Conservation (phyloP, 2,113 vertebrate genomes). For the Nibea albiflora region DNA sequence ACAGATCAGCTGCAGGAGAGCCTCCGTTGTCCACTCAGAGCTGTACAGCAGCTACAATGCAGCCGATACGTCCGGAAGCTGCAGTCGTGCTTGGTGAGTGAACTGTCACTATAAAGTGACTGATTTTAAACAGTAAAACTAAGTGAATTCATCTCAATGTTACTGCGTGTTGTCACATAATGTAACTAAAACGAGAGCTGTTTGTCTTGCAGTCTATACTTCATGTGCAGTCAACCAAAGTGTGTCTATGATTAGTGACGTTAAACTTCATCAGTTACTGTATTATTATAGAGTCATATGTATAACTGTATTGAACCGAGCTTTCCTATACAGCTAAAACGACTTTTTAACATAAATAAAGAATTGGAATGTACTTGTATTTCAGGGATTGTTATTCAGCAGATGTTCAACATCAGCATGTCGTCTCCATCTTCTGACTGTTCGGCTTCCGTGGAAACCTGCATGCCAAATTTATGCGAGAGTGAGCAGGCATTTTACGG, state of each 20-base stretch:
- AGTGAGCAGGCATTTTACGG: slow-evolving; percentile 39
- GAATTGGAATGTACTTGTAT: slow-evolving; percentile 7
- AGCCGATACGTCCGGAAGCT: slow-evolving; percentile 24
- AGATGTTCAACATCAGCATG: slow-evolving; percentile 51
- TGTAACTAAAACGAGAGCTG: neutral
- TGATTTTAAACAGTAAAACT: neutral
- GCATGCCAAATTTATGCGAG: slow-evolving; percentile 76
- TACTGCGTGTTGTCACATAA: neutral
- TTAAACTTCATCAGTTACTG: neutral
- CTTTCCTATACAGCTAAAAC: too few species aligned
- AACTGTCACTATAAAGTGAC: neutral
- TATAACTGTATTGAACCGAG: too few species aligned
- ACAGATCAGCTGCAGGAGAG: slow-evolving; percentile 41
- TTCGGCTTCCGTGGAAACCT: slow-evolving; percentile 55
- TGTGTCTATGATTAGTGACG: neutral
- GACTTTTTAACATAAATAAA: neutral
- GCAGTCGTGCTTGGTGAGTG: slow-evolving; percentile 71
- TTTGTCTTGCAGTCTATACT: neutral
- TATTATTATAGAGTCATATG: too few species aligned
- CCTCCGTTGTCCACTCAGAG: slow-evolving; percentile 31
- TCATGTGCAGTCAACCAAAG: neutral
- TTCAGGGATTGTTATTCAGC: slow-evolving; percentile 71
- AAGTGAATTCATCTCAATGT: neutral
- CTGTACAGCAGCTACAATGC: slow-evolving; percentile 57
- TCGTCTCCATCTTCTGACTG: slow-evolving; percentile 59